Percentiles rank a stretch among this genome's conserved stretches.
These are phyloP conservation scores for Junco hyemalis DNA, from an alignment of 2,113 vertebrate species.

Conservation along the genomic window DNA sequence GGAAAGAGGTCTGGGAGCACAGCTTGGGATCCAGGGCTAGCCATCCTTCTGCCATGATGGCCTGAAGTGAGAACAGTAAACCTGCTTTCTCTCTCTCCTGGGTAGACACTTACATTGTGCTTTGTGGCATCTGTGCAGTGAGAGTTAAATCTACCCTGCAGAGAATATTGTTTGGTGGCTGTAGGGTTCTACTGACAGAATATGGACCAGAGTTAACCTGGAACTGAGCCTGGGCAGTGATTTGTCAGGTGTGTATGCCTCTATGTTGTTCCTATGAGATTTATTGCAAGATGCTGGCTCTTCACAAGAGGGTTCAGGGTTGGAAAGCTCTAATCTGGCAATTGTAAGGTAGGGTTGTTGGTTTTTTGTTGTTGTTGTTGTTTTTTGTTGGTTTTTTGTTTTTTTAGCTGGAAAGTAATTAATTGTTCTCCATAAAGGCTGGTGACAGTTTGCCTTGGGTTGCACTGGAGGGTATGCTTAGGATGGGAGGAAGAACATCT, in stretches of 20 bases:
- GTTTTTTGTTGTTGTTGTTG: too few relatives aligned
- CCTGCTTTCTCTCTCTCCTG: not conserved
- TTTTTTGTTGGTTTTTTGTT: not conserved
- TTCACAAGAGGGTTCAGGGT: not conserved
- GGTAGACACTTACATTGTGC: not conserved
- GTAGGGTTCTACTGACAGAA: not conserved
- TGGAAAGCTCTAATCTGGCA: not conserved
- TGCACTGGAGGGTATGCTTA: not conserved
- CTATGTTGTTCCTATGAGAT: not conserved
- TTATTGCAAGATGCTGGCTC: not conserved
- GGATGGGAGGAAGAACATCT: not conserved
- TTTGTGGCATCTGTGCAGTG: not conserved
- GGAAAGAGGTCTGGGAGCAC: not conserved
- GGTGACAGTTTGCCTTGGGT: not conserved
- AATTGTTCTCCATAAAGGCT: not conserved
- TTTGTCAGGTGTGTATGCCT: fast-evolving
- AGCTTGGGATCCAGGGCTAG: not conserved
- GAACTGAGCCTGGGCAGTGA: not conserved
- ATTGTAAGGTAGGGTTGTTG: not conserved
- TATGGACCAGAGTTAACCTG: not conserved
- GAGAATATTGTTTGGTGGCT: not conserved
- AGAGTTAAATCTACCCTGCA: not conserved
- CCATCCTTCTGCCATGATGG: not conserved
- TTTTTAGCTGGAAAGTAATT: not conserved
- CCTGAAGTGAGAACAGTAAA: not conserved